Evolutionary conservation across 1,140 invertebrate species (phyloP).

Genomic region (Drosophila lini): DNA sequence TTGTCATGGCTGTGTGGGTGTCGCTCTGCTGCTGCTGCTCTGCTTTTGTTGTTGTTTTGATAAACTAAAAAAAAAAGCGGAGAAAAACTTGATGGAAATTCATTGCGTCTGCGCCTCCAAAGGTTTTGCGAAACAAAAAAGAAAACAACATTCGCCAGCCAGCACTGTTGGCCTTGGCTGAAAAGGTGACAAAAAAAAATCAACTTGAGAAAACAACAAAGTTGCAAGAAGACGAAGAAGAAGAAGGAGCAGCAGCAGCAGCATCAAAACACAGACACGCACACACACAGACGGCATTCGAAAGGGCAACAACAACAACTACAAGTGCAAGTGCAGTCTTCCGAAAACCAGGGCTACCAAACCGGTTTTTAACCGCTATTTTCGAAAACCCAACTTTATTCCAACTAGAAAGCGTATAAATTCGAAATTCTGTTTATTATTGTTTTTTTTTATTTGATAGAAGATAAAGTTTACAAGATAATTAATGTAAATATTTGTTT

Average conservation of each 20-base stretch:
- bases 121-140: neutral
- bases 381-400: slow-evolving; percentile 3
- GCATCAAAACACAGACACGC: slow-evolving; percentile 34
- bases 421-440: slow-evolving; percentile 2
- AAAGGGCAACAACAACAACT: slow-evolving; percentile 59
- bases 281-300: slow-evolving; percentile 23
- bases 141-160: slow-evolving; percentile 12
- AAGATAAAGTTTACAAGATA: neutral
- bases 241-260: slow-evolving; percentile 20
- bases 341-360: slow-evolving; percentile 55
- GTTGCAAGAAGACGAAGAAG: slow-evolving; percentile 14
- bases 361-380: slow-evolving; percentile 32
- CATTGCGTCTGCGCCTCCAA: slow-evolving; percentile 66
- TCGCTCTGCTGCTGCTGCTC: slow-evolving; percentile 22
- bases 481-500: neutral
- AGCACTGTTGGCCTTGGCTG: slow-evolving; percentile 65
- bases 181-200: slow-evolving; percentile 29
- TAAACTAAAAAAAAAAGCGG: slow-evolving; percentile 10
- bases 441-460: neutral
- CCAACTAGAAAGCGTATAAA: neutral
- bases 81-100: slow-evolving; percentile 59
- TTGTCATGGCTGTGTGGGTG: slow-evolving; percentile 38
- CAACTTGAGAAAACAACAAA: slow-evolving; percentile 22
- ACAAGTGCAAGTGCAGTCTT: slow-evolving; percentile 53
- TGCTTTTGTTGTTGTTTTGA: slow-evolving; percentile 41